Evolutionary conservation across 2,113 vertebrate genomes (phyloP), one percentile per base, ranked within the genome.

Genomic region (Paratilapia polleni): DNA sequence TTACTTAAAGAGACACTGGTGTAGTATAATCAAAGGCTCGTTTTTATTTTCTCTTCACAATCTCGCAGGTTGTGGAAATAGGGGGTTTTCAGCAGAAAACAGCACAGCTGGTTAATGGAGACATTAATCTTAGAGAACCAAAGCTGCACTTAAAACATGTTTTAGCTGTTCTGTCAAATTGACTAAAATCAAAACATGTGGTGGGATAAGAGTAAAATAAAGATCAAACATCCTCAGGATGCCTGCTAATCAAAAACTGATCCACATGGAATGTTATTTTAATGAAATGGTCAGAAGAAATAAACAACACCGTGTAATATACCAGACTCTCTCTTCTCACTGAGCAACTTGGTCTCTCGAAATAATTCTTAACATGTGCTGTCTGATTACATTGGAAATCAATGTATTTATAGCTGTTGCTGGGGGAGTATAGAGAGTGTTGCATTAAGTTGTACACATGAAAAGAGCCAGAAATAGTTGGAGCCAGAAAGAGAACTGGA

Each of bases 371-470:
- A 61, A 28, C 43, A 52, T 13, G 47, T 52, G 68, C 68, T 54
- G 4, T 52, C 68, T 73, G 47, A 73, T 24, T 52, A 31, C 52
- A 52, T 73, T 73, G 17, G 47, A 19, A 47, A 38, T 38, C 34
- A 60, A 78, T 61, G 38, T 61, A 61, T 49, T 78, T 62, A 52
- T 52, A 62, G 41, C 22, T 34, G 28, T 63, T 78, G 43, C 26
- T 22, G 43, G 58, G 38, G 43, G 28, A 43, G 43, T 47, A 62
- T 62, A 34, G 24, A 22, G 7, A 56, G 24, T 47, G 24, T 41
- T 75, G 57, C 57, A 60, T 43, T 60, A 26, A 24, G 14, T 58
- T 76, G 47, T 73, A 73, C 20, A 73, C 68, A 73, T 73, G 68
- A 73, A 54, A 73, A 73, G 68, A 31, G 47, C 26, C 47, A 52